Evolutionary conservation across 2,113 vertebrate species (phyloP).

Genomic region (Xenus cinereus): DNA sequence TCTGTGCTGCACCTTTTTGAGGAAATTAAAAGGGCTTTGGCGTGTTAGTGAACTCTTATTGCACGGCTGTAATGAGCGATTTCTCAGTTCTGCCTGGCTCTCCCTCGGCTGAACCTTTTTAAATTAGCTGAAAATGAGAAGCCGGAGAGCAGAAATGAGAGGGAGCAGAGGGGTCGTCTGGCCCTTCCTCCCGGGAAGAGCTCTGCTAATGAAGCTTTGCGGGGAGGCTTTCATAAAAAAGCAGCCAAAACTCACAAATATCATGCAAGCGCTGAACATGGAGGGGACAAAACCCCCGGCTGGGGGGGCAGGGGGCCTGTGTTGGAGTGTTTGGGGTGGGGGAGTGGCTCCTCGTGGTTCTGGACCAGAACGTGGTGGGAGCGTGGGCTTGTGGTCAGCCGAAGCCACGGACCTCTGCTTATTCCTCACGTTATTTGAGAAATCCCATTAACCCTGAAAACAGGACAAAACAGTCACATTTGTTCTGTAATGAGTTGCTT

Average conservation of each 20-base stretch:
- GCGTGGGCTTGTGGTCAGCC: neutral
- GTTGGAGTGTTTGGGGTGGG: rapidly evolving
- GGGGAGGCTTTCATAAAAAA: neutral
- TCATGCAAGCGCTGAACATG: rapidly evolving
- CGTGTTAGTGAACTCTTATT: neutral
- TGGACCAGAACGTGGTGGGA: neutral
- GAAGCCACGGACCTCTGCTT: neutral
- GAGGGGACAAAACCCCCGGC: neutral
- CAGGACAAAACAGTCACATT: neutral
- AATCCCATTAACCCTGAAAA: neutral
- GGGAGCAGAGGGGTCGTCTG: neutral
- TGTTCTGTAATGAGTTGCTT: neutral
- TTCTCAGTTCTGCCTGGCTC: conserved; percentile 4
- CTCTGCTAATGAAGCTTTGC: neutral
- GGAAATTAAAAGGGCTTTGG: conserved; percentile 29
- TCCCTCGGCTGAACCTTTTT: neutral
- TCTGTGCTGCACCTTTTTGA: conserved; percentile 7
- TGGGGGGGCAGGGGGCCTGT: neutral
- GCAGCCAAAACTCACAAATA: neutral
- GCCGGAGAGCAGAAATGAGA: neutral
- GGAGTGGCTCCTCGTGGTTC: neutral
- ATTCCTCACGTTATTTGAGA: neutral
- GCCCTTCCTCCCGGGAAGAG: neutral
- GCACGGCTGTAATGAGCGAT: neutral
- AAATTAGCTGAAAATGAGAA: conserved; percentile 34